Evolutionary conservation across 35 echinoderm and acorn worm species (phyloP).

Genomic region (Ophioderma brevispina): DNA sequence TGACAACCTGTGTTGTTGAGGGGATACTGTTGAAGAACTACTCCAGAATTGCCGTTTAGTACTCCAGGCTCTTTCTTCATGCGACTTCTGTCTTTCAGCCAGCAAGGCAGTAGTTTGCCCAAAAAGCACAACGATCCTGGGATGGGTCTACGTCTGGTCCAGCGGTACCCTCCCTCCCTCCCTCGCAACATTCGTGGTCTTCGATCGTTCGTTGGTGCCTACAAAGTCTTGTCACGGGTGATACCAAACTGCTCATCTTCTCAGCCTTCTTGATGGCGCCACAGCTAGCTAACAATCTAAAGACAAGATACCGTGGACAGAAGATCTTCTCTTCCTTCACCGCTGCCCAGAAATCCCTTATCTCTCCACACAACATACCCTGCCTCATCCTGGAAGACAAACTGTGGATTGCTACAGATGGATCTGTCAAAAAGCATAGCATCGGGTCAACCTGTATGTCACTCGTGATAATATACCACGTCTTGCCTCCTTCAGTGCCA

Average conservation of each 20-base stretch:
- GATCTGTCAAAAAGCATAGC: too few species aligned
- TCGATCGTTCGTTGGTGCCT: too few species aligned
- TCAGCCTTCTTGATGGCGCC: slow-evolving; percentile 38
- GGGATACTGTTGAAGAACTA: slow-evolving; percentile 3
- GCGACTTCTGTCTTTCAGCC: slow-evolving; percentile 30
- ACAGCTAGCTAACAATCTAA: slow-evolving; percentile 30
- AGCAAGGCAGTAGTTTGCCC: slow-evolving; percentile 32
- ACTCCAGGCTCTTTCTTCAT: slow-evolving; percentile 23
- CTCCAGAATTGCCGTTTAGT: slow-evolving; percentile 19
- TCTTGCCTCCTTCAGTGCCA: too few species aligned
- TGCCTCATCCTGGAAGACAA: slow-evolving; percentile 13
- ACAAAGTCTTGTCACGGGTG: slow-evolving; percentile 14
- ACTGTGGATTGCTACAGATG: too few species aligned
- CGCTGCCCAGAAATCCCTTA: slow-evolving; percentile 5
- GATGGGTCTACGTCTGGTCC: slow-evolving; percentile 66
- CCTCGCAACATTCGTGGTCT: too few species aligned
- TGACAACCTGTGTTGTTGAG: slow-evolving; percentile 53
- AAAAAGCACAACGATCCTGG: slow-evolving; percentile 23
- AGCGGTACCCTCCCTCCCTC: slow-evolving; percentile 45
- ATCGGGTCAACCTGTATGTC: too few species aligned
- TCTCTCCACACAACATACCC: not conserved
- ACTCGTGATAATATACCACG: too few species aligned
- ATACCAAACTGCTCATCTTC: too few species aligned
- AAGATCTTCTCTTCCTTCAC: slow-evolving; percentile 28
- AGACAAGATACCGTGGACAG: slow-evolving; percentile 37